Percentiles rank a stretch among this genome's conserved stretches.
Evolutionary conservation across 2,113 vertebrate genomes (phyloP).

Genomic region (Aix galericulata): DNA sequence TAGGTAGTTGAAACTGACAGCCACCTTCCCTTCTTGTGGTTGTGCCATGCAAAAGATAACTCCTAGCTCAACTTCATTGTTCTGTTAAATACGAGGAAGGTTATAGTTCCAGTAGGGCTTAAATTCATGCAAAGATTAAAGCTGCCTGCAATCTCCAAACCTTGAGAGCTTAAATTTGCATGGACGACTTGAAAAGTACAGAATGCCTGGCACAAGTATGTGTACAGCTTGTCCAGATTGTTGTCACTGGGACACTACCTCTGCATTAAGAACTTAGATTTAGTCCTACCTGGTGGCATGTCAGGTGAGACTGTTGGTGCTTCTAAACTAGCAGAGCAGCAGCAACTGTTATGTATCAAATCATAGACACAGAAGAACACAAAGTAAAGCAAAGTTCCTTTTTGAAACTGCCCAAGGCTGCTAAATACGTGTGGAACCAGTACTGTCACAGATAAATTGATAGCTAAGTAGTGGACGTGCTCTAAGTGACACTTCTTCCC

Average conservation of each 20-base stretch:
- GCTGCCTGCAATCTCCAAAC: neutral
- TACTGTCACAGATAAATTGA: neutral
- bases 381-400: neutral
- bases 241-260: neutral
- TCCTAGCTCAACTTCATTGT: neutral
- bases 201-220: neutral
- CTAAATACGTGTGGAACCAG: neutral
- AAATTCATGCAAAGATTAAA: neutral
- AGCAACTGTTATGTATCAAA: neutral
- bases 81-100: neutral
- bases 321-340: neutral
- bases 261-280: neutral
- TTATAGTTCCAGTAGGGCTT: neutral
- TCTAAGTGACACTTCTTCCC: neutral
- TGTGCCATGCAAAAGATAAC: neutral
- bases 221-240: neutral
- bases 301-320: neutral
- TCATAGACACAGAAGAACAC: neutral
- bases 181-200: neutral
- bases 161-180: neutral
- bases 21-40: slow-evolving; percentile 29
- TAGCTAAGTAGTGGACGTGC: neutral
- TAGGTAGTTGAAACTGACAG: neutral
- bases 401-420: neutral
- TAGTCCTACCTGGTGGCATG: neutral